phyloP scores from a whole-genome alignment of 1,140 invertebrate genomes.

The Diabrotica undecimpunctata region DNA sequence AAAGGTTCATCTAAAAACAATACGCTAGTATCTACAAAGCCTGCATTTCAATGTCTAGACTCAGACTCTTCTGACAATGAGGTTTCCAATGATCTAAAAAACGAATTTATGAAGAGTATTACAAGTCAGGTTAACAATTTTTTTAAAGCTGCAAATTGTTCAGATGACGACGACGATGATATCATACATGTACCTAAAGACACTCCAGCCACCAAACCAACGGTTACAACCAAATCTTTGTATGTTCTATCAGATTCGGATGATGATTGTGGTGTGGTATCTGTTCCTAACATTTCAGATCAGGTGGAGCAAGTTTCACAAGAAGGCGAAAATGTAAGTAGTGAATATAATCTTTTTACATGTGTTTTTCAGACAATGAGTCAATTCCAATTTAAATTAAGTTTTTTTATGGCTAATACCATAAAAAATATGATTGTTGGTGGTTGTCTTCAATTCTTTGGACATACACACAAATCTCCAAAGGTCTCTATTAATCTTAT shows the following conservation, averaged over 20 bases:
- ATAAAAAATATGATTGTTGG: too few relatives aligned
- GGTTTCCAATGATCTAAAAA: slow-evolving; percentile 2
- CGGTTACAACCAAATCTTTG: not conserved
- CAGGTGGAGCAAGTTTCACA: not conserved
- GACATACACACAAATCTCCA: too few relatives aligned
- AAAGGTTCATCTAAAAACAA: too few relatives aligned
- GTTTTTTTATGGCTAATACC: not conserved
- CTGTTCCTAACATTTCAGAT: not conserved
- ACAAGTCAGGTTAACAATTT: slow-evolving; percentile 18
- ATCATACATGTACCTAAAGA: not conserved
- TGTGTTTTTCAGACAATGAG: too few relatives aligned
- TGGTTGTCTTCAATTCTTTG: too few relatives aligned
- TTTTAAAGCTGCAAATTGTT: slow-evolving; percentile 12
- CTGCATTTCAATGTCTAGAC: too few relatives aligned
- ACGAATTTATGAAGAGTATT: slow-evolving; percentile 1
- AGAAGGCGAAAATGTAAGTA: not conserved
- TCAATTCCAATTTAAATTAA: not conserved
- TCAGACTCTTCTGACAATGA: slow-evolving; percentile 5
- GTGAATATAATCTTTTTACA: not conserved
- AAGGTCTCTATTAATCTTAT: too few relatives aligned
- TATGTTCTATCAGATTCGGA: slow-evolving; percentile 16
- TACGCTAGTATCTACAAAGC: too few relatives aligned
- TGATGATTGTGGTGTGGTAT: slow-evolving; percentile 11
- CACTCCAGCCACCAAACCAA: slow-evolving; percentile 1
- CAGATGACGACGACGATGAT: slow-evolving; percentile 3